These are phyloP conservation scores for Neolamprologus tretocephalus DNA, from an alignment of 2,113 vertebrate genomes.

Conservation along the genomic window DNA sequence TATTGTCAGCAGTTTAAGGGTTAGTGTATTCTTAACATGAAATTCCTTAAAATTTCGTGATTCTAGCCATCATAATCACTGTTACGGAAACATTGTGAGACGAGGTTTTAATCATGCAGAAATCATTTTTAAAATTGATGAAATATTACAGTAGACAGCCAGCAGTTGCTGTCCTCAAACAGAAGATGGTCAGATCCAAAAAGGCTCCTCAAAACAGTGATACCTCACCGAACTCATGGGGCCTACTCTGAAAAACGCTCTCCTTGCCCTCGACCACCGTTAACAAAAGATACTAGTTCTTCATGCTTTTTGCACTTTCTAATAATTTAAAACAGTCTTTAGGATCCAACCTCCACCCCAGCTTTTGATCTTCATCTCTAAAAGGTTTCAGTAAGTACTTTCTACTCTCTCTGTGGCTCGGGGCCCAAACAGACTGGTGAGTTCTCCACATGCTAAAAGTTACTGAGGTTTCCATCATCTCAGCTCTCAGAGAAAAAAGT, in stretches of 20 bases:
- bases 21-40: not conserved
- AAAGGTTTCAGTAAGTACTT: not conserved
- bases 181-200: not conserved
- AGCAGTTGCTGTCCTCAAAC: not conserved
- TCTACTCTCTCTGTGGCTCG: slow-evolving; percentile 20
- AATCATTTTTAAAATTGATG: not conserved
- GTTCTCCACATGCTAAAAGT: slow-evolving; percentile 1
- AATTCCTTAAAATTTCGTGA: not conserved
- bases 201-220: not conserved
- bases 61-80: not conserved
- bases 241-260: not conserved
- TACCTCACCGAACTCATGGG: not conserved
- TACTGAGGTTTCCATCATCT: slow-evolving; percentile 15
- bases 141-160: not conserved
- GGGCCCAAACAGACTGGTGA: not conserved
- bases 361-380: slow-evolving; percentile 43
- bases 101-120: not conserved
- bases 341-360: not conserved
- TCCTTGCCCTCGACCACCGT: not conserved
- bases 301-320: not conserved
- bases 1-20: not conserved
- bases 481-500: not conserved
- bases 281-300: not conserved
- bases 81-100: not conserved
- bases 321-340: not conserved